Evolutionary conservation across 2,888 invertebrate genomes (phyloP).

Genomic region (Eupithecia tripunctaria): DNA sequence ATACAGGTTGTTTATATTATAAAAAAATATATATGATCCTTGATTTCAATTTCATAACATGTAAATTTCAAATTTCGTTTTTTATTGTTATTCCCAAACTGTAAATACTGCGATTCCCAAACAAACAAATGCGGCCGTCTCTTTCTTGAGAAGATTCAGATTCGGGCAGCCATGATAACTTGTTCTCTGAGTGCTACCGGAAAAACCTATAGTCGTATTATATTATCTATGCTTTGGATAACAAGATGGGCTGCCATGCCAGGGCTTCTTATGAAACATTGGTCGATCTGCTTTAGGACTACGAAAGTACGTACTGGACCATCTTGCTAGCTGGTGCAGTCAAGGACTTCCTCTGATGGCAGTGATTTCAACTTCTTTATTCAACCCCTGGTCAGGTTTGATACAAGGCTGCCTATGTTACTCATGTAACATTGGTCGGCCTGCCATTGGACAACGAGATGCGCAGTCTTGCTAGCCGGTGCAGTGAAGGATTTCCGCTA

Average conservation of each 20-base stretch:
- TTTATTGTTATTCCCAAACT: not conserved
- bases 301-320: not conserved
- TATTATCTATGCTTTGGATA: not conserved
- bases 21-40: not conserved
- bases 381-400: not conserved
- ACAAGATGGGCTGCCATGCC: too few relatives aligned
- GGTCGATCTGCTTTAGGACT: too few relatives aligned
- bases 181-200: not conserved
- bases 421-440: too few relatives aligned
- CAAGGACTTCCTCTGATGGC: not conserved
- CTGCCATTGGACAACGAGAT: too few relatives aligned
- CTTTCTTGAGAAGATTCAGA: not conserved
- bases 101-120: not conserved
- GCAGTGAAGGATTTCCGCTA: not conserved
- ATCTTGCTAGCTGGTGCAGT: not conserved
- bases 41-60: not conserved
- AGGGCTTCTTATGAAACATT: too few relatives aligned
- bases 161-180: not conserved
- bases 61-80: not conserved
- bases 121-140: not conserved
- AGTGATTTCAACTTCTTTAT: not conserved
- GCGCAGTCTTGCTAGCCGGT: not conserved
- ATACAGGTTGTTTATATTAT: not conserved
- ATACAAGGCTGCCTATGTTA: not conserved
- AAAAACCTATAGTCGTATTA: not conserved